These are phyloP conservation scores for Limanda limanda DNA, from an alignment of 2,113 vertebrate genomes.

Conservation along the genomic window DNA sequence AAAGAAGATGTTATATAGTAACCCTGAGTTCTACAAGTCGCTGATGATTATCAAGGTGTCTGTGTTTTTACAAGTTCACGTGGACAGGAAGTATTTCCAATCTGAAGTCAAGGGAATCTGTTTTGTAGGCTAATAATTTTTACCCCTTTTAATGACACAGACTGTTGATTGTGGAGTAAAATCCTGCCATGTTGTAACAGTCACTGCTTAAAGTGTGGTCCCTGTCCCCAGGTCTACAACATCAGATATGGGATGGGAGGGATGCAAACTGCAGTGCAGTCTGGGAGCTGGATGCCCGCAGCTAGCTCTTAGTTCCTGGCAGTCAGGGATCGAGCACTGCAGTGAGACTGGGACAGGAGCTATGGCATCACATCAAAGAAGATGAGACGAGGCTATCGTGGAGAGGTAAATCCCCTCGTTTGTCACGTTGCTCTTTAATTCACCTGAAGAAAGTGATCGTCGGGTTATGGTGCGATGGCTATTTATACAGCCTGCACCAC, in stretches of 20 bases:
- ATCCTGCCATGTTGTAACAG: not conserved
- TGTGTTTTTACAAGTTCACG: not conserved
- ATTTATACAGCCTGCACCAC: conserved; percentile 14
- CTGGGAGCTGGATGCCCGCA: not conserved
- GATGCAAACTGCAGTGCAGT: not conserved
- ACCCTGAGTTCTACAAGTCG: not conserved
- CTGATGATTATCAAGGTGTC: not conserved
- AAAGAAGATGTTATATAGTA: not conserved
- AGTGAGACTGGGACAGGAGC: not conserved
- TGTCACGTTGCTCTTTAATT: conserved; percentile 26
- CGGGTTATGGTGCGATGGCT: not conserved
- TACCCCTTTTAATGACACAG: not conserved
- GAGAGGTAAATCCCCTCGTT: conserved; percentile 28
- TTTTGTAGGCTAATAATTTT: not conserved
- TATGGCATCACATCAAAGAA: conserved; percentile 9
- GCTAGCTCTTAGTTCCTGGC: not conserved
- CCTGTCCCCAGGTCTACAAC: not conserved
- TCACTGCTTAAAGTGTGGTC: not conserved
- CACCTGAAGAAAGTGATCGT: conserved; percentile 15
- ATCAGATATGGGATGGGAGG: not conserved
- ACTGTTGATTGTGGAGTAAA: not conserved
- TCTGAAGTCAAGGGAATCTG: not conserved
- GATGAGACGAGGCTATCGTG: not conserved
- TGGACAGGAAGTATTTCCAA: not conserved
- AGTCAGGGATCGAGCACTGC: not conserved